Percentiles rank a stretch among this genome's conserved stretches.
Evolutionary conservation across 2,113 vertebrate species (phyloP).

Genomic region (Sigmodon hispidus): DNA sequence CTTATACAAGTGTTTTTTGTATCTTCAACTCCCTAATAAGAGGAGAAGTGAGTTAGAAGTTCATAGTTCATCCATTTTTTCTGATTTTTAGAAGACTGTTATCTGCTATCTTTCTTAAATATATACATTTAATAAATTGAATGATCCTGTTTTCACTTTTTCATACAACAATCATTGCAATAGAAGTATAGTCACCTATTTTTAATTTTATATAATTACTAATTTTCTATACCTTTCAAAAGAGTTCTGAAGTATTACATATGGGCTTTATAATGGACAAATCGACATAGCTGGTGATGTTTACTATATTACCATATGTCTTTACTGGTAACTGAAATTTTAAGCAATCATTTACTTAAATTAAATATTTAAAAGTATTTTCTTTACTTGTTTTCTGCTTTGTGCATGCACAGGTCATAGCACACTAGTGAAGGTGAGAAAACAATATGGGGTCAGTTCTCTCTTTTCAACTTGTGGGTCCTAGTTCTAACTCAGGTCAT

Average conservation of each 20-base stretch:
- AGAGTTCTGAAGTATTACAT: not conserved
- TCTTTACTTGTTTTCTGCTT: not conserved
- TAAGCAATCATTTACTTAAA: not conserved
- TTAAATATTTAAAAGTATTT: not conserved
- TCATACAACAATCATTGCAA: not conserved
- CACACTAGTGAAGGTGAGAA: not conserved
- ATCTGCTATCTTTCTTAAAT: not conserved
- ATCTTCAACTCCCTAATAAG: not conserved
- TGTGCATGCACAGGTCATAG: not conserved
- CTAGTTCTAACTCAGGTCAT: not conserved
- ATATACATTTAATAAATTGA: not conserved
- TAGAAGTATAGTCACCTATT: not conserved
- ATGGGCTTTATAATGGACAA: rapidly evolving
- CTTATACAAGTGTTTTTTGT: not conserved
- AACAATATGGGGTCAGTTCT: not conserved
- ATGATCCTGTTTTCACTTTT: not conserved
- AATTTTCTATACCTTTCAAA: not conserved
- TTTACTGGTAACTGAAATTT: not conserved
- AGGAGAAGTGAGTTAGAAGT: not conserved
- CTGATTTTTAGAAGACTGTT: not conserved
- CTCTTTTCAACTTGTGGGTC: not conserved
- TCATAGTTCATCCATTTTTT: not conserved
- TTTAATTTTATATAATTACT: not conserved
- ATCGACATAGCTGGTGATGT: not conserved
- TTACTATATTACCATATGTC: not conserved